Percentiles rank a stretch among this genome's conserved stretches.
These are phyloP conservation scores for Salvelinus namaycush DNA, from an alignment of 2,113 vertebrate species.

Conservation along the genomic window DNA sequence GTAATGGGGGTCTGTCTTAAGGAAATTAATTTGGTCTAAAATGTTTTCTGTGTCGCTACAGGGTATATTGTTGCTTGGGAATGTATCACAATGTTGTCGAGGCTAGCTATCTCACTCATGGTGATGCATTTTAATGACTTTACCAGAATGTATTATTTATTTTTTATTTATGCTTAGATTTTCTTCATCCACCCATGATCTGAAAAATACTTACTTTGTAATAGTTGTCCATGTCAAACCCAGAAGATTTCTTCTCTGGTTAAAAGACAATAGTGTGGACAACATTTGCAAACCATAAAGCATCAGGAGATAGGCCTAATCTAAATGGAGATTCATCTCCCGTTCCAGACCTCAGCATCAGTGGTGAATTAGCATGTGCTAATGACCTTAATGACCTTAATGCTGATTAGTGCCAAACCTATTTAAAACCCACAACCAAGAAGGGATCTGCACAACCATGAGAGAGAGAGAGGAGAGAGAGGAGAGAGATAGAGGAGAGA, in stretches of 20 bases:
- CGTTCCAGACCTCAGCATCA: conserved; percentile 18
- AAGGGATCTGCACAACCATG: too few species aligned
- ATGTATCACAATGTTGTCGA: neutral
- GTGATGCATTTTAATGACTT: neutral
- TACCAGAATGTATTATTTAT: too few species aligned
- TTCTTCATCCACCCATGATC: neutral
- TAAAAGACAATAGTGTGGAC: conserved; percentile 3
- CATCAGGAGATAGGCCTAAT: neutral
- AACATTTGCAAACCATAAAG: conserved; percentile 23
- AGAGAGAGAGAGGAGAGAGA: too few species aligned
- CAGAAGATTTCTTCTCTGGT: conserved; percentile 30
- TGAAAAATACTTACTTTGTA: neutral
- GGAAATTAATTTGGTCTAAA: neutral
- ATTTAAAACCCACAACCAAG: conserved; percentile 28
- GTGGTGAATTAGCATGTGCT: conserved; percentile 61
- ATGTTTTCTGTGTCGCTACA: neutral
- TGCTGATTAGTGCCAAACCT: conserved; percentile 44
- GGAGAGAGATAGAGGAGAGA: neutral
- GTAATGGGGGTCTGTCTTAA: conserved; percentile 13
- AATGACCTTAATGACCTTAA: conserved; percentile 61
- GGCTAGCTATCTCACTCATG: neutral
- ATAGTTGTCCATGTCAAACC: neutral
- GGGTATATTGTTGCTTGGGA: neutral
- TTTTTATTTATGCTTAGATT: neutral
- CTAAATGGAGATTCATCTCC: conserved; percentile 31